Evolutionary conservation across 2,113 vertebrate genomes (phyloP).

Genomic region (Sigmodon hispidus): DNA sequence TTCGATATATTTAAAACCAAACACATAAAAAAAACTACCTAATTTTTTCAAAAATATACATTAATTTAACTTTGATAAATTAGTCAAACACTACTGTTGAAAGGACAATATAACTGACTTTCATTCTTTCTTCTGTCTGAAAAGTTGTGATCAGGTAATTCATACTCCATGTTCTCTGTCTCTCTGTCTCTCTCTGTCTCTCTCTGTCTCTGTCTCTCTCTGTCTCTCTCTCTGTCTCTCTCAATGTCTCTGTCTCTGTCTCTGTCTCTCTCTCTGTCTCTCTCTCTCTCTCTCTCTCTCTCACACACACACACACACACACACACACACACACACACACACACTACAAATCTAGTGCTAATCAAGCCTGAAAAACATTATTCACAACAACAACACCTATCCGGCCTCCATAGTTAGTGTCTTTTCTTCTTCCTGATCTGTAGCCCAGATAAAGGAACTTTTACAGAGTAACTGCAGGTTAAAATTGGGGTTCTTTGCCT

Average conservation of each 20-base stretch:
- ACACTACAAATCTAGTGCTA: not conserved
- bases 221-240: not conserved
- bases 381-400: not conserved
- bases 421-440: not conserved
- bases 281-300: not conserved
- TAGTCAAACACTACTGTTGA: conserved; percentile 28
- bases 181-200: not conserved
- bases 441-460: not conserved
- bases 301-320: not conserved
- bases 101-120: not conserved
- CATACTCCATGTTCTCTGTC: not conserved
- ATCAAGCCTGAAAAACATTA: not conserved
- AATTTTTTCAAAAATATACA: conserved; percentile 56
- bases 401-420: not conserved
- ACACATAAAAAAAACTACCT: not conserved
- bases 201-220: not conserved
- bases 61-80: conserved; percentile 54
- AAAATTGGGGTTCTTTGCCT: not conserved
- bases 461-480: not conserved
- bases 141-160: not conserved
- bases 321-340: not conserved
- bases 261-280: not conserved
- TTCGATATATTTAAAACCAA: not conserved
- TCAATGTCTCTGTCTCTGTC: not conserved
- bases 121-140: not conserved